Base-by-base conservation (phyloP, 2,888 invertebrate species). In the Drosophila austrosaltans region DNA sequence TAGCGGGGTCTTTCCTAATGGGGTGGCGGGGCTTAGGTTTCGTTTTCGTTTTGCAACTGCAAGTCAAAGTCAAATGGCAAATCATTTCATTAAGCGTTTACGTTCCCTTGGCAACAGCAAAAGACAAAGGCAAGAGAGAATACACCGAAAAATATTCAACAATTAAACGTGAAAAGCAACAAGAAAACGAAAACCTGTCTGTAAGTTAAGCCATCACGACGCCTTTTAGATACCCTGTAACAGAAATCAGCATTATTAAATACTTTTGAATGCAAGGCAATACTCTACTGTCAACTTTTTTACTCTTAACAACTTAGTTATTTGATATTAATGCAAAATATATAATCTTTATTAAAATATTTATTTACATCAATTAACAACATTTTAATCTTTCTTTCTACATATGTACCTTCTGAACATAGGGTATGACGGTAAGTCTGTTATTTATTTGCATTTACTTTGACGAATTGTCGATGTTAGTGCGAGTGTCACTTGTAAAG, bases 21-120 rank as follows among this genome's bases (percentile, higher is more conserved):
- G 81, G 69, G 72, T 48, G 62, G 73, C 58, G 75, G 72, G 76
- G 76, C 40, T 48, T 32, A 28, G 22, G 20, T 44, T 22, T 36
- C 32, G 8, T 32, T 53, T 65, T 66, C 28, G 53, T 60, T 62
- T 72, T 72, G 66, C 53, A 53, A 66, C 57, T 67, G 48, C 65
- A 60, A 63, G 25, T 59, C 56, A 32, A 20, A 40, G 64, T 56
- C 72, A 53, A 60, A 60, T 61, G 48, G 40, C 39, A 40, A 56
- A 56, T 56, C 20, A 56, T 64, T 73, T 73, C 56, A 67, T 53
- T 74, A 64, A 63, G 57, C 75, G 68, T 60, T 59, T 44, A 36
- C 67, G 6, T 58, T 75, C 32, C 69, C 87, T 59, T 84, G 62
- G 73, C 85, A 82, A 82, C 84, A 81, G 69, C 68, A 16, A 66